Evolutionary conservation across 2,888 invertebrate species (phyloP).

Genomic region (Melieria omissa): DNA sequence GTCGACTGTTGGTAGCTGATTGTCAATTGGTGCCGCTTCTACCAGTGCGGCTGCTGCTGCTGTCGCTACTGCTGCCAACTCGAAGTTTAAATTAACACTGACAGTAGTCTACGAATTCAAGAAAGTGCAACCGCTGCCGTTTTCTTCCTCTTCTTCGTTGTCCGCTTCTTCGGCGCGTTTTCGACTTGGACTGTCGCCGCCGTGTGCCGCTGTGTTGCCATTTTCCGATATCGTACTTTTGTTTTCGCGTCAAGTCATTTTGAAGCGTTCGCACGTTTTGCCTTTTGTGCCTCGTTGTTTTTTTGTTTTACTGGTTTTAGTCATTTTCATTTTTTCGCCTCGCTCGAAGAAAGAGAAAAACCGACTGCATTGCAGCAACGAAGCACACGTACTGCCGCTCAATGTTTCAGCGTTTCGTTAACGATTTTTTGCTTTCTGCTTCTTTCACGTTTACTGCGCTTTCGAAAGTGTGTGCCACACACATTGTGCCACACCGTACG

Average conservation of each 20-base stretch:
- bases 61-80: constrained; percentile 60
- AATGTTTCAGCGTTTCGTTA: no score
- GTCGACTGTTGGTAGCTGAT: background rate
- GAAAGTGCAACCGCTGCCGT: constrained; percentile 48
- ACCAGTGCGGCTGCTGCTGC: constrained; percentile 29
- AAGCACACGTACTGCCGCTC: no score
- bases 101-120: constrained; percentile 55
- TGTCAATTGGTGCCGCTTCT: constrained; percentile 20
- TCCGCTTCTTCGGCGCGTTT: constrained; percentile 8
- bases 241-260: background rate
- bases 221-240: constrained; percentile 1
- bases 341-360: no score
- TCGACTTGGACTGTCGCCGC: constrained; percentile 23
- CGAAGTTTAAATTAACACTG: constrained; percentile 68
- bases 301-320: background rate
- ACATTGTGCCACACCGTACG: no score
- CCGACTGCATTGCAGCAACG: no score
- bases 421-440: no score
- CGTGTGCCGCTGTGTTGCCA: background rate
- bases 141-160: constrained; percentile 17
- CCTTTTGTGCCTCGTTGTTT: background rate
- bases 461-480: no score
- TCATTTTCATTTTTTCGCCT: no score
- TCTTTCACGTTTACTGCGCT: no score
- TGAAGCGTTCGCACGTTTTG: background rate